These are phyloP conservation scores for Eremophila alpestris DNA, from an alignment of 2,797 vertebrate genomes.

Conservation along the genomic window DNA sequence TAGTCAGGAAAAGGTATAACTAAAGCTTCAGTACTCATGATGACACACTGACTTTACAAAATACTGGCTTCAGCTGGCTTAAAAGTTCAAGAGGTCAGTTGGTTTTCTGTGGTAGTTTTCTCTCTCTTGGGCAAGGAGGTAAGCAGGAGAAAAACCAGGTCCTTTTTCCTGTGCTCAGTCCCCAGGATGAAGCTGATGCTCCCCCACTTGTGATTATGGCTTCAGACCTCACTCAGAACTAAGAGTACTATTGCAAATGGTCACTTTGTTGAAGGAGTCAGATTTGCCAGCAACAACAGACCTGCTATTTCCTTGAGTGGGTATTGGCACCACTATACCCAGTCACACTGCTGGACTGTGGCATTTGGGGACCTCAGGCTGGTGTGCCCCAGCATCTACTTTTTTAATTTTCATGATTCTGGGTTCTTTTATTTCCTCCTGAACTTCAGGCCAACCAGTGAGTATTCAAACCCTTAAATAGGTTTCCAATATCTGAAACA, in stretches of 20 bases:
- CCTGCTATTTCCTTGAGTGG: not conserved
- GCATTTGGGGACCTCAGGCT: not conserved
- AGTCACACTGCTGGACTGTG: not conserved
- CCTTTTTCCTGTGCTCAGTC: not conserved
- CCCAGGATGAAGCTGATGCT: not conserved
- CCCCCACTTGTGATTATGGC: rapidly evolving
- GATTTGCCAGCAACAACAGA: not conserved
- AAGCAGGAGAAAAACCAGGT: not conserved
- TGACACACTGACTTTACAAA: not conserved
- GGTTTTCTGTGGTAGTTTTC: not conserved
- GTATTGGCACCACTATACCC: not conserved
- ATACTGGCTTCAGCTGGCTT: not conserved
- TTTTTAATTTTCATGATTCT: not conserved
- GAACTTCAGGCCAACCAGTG: not conserved
- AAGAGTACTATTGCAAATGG: not conserved
- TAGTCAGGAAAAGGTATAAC: not conserved
- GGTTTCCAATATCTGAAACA: not conserved
- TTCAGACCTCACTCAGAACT: not conserved
- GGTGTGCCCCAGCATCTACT: too few species aligned
- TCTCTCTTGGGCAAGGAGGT: not conserved
- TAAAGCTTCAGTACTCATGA: not conserved
- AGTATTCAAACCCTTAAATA: not conserved
- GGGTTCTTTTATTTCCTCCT: not conserved
- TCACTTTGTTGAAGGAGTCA: not conserved
- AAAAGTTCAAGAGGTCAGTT: not conserved